Evolutionary conservation across 1,140 invertebrate genomes (phyloP).

Genomic region (Aporrectodea caliginosa): DNA sequence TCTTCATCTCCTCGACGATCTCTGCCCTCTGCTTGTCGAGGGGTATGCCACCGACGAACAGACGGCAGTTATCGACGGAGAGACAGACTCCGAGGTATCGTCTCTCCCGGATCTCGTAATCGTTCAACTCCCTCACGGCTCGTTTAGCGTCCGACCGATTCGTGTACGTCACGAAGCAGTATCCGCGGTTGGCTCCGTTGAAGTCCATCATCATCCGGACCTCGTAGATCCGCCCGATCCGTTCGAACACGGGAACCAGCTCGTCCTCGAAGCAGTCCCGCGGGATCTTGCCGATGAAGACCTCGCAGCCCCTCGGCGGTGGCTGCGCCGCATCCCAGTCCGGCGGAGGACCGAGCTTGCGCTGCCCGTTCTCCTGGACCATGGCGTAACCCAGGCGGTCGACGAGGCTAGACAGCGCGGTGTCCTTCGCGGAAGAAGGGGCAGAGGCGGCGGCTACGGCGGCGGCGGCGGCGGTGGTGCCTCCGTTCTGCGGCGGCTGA

Average conservation of each 20-base stretch:
- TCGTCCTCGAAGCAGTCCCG: slow-evolving; percentile 99
- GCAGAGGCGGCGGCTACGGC: not conserved
- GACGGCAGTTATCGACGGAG: slow-evolving; percentile 98
- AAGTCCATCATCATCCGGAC: slow-evolving; percentile 93
- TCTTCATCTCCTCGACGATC: slow-evolving; percentile 95
- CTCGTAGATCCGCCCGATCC: slow-evolving; percentile 96
- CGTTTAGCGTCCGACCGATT: slow-evolving; percentile 82
- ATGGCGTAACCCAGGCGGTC: slow-evolving; percentile 52
- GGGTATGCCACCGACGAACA: slow-evolving; percentile 99
- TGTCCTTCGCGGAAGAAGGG: not conserved
- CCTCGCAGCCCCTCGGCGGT: slow-evolving; percentile 57
- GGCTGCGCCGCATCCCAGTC: slow-evolving; percentile 41
- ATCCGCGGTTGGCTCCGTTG: slow-evolving; percentile 78
- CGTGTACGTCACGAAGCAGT: slow-evolving; percentile 97
- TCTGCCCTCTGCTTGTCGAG: slow-evolving; percentile 99
- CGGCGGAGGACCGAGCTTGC: slow-evolving; percentile 57
- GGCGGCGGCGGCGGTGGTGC: no score
- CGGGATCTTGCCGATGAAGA: slow-evolving; percentile 92
- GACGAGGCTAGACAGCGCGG: slow-evolving; percentile 40
- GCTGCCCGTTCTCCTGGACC: slow-evolving; percentile 64
- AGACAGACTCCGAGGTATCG: slow-evolving; percentile 99
- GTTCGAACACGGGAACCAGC: slow-evolving; percentile 93
- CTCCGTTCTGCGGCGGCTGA: no score
- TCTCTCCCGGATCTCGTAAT: slow-evolving; percentile 90
- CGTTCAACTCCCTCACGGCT: slow-evolving; percentile 87